Evolutionary conservation across 2,113 vertebrate genomes (phyloP).

Genomic region (Chaetura pelagica): DNA sequence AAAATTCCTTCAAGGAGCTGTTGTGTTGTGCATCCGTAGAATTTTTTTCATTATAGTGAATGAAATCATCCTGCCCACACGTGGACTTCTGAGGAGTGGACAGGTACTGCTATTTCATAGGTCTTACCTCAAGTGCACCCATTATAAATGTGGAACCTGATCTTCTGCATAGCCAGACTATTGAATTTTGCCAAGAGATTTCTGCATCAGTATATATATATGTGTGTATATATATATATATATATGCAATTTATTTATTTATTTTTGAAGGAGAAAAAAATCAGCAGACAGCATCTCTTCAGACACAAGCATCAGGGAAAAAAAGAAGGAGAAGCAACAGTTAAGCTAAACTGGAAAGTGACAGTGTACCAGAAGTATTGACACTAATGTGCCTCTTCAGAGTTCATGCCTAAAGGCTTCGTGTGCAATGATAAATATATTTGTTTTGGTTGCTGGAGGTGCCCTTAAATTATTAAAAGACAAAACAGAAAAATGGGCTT

Average conservation of each 20-base stretch:
- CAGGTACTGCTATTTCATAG: background rate
- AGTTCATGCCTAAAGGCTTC: constrained; percentile 46
- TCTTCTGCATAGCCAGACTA: background rate
- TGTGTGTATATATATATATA: too few relatives aligned
- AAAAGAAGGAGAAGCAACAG: background rate
- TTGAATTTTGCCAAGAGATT: background rate
- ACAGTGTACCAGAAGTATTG: constrained; percentile 33
- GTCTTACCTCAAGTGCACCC: background rate
- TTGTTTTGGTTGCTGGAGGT: constrained; percentile 60
- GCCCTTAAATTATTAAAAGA: constrained; percentile 71
- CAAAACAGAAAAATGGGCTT: constrained; percentile 21
- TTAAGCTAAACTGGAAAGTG: constrained; percentile 44
- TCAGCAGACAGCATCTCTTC: background rate
- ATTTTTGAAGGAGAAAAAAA: background rate
- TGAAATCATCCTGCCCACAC: background rate
- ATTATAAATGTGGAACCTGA: background rate
- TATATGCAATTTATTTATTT: background rate
- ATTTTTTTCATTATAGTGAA: background rate
- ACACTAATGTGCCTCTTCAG: constrained; percentile 58
- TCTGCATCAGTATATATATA: background rate
- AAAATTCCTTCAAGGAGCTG: constrained; percentile 4
- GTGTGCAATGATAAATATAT: constrained; percentile 62
- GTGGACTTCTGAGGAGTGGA: background rate
- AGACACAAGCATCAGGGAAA: background rate
- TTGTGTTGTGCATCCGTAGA: background rate